Evolutionary conservation across 2,797 vertebrate genomes (phyloP), one percentile per base, ranked within the genome.

Genomic region (Melanotaenia boesemani): DNA sequence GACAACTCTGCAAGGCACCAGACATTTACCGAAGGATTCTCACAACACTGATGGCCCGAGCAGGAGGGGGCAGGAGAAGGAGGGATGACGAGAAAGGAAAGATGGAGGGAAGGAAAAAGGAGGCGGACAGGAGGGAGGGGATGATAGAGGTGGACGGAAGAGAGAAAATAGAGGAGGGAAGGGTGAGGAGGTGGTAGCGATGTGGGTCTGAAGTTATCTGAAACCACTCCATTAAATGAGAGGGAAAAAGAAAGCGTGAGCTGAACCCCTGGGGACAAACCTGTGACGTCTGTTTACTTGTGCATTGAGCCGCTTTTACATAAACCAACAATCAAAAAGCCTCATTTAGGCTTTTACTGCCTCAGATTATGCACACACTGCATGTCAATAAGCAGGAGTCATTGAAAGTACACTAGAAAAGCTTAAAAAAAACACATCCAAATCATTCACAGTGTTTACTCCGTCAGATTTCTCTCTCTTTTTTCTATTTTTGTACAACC

Each of bases 1-100:
- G 91, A 90, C 88, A 89, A 86, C 89, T 91, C 82, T 86, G 81
- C 83, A 57, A 86, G 78, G 89, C 89, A 90, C 62, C 85, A 91
- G 89, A 86, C 89, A 66, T 85, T 91, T 86, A 91, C 86, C 78
- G 79, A 87, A 90, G 82, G 80, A 89, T 87, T 88, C 69, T 72
- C 81, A 70, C 81, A 69, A 81, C 81, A 76, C 86, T 50, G 83
- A 82, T 56, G 83, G 85, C 74, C 63, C 48, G 63, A 72, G 88
- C 70, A 81, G 86, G 87, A 81, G 83, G 85, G 41, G 3, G 67
- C 59, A 0, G 12, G 28, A 58, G 62, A 24, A 72, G 68, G 59
- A 44, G 22, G 34, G 6, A n/a, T 56, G 34, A 52, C 62, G 44
- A 39, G 52, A 50, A 22, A 50, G 26, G 39, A 28, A 41, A 41